Evolutionary conservation across 1,140 invertebrate species (phyloP).

Genomic region (Portunus trituberculatus): DNA sequence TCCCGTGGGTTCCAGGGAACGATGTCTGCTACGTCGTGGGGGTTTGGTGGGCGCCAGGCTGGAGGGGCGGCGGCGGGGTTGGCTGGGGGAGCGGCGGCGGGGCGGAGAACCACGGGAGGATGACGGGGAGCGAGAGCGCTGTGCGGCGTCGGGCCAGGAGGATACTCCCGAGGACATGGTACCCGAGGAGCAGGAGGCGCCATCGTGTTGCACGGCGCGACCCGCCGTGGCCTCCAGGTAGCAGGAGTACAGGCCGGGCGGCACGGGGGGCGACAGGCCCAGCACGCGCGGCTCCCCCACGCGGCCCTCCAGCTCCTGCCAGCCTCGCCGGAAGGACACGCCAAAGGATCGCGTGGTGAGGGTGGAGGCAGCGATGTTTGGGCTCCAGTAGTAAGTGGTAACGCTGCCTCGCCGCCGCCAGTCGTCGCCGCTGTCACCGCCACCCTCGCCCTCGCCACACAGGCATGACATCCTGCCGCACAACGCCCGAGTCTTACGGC

Average conservation of each 20-base stretch:
- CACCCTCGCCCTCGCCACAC: constrained; percentile 46
- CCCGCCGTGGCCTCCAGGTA: constrained; percentile 76
- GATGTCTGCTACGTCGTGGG: constrained; percentile 46
- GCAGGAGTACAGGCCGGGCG: constrained; percentile 74
- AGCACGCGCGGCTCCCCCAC: constrained; percentile 15
- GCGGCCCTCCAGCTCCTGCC: constrained; percentile 69
- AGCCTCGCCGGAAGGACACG: constrained; percentile 73
- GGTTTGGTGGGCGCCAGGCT: constrained; percentile 38
- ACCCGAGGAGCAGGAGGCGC: constrained; percentile 75
- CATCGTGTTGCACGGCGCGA: constrained; percentile 64
- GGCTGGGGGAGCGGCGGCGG: constrained; percentile 28
- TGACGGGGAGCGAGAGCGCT: constrained; percentile 72
- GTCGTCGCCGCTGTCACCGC: constrained; percentile 43
- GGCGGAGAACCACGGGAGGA: constrained; percentile 72
- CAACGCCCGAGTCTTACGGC: neutral
- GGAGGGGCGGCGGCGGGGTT: neutral
- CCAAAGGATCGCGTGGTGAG: constrained; percentile 66
- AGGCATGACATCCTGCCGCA: constrained; percentile 60
- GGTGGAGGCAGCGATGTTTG: constrained; percentile 62
- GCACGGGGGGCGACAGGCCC: constrained; percentile 56
- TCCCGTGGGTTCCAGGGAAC: constrained; percentile 26
- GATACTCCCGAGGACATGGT: constrained; percentile 74
- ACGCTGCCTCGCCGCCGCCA: constrained; percentile 40
- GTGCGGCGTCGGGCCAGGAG: constrained; percentile 65
- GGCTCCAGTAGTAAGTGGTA: constrained; percentile 75